These are phyloP conservation scores for Balanococcus diminutus DNA, from an alignment of 2,888 invertebrate genomes.

Conservation along the genomic window DNA sequence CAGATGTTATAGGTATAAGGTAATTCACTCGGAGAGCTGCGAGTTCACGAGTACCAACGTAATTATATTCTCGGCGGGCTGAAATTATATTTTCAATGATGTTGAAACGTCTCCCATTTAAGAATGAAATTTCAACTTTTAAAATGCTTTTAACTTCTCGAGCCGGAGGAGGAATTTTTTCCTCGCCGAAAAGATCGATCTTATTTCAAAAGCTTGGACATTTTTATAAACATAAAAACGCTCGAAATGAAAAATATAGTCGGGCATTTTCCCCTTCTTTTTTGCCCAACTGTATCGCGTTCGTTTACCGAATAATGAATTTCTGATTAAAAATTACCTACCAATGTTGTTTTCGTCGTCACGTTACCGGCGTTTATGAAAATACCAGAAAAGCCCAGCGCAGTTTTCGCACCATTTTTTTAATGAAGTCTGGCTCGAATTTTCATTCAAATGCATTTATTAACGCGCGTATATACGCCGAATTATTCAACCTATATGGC, in stretches of 20 bases:
- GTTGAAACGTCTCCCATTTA: not conserved
- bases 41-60: not conserved
- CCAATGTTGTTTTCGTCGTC: not conserved
- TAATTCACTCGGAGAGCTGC: constrained; percentile 21
- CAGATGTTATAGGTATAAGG: constrained; percentile 40
- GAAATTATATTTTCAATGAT: constrained; percentile 37
- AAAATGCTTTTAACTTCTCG: constrained; percentile 26
- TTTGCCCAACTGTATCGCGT: not conserved
- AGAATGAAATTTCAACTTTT: constrained; percentile 41
- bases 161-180: constrained; percentile 7
- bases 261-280: not conserved
- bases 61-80: constrained; percentile 10
- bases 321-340: constrained; percentile 25
- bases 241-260: not conserved
- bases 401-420: constrained; percentile 1
- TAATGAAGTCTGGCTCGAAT: constrained; percentile 8
- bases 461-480: not conserved
- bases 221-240: not conserved
- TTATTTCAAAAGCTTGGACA: constrained; percentile 1
- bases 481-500: not conserved
- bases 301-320: constrained; percentile 2
- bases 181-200: not conserved
- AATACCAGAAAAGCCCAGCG: not conserved
- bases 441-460: not conserved
- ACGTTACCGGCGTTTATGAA: not conserved